These are phyloP conservation scores for Temnothorax ravouxi DNA, from an alignment of 2,888 invertebrate genomes.

Conservation along the genomic window DNA sequence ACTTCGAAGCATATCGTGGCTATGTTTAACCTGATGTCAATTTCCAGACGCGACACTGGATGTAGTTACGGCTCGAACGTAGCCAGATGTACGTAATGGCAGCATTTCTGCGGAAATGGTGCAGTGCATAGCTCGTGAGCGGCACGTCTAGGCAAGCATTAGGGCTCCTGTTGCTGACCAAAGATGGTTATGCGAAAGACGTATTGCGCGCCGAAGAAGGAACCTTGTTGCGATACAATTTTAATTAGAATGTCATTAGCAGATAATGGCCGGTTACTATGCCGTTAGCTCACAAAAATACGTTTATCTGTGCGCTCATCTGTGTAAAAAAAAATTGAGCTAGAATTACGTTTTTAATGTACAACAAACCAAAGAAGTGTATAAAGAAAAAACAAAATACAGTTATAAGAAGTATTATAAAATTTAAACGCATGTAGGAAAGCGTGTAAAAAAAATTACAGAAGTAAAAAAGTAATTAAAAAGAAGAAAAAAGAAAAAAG, in stretches of 20 bases:
- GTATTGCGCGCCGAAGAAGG: constrained; percentile 57
- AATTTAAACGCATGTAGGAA: neutral
- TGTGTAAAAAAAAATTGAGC: constrained; percentile 1
- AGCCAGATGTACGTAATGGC: constrained; percentile 72
- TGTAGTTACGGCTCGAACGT: constrained; percentile 56
- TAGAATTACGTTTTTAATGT: neutral
- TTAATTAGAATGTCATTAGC: constrained; percentile 47
- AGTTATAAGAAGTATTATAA: too few species aligned
- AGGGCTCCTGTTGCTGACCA: constrained; percentile 61
- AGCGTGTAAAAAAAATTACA: neutral
- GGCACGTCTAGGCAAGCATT: constrained; percentile 64
- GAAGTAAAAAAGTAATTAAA: neutral
- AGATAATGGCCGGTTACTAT: neutral
- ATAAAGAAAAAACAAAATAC: neutral
- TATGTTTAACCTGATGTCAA: constrained; percentile 71
- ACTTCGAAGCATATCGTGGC: constrained; percentile 41
- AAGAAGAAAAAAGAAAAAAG: neutral
- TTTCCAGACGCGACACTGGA: constrained; percentile 62
- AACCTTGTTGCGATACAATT: constrained; percentile 26
- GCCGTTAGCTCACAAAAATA: neutral
- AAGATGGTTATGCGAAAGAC: constrained; percentile 57
- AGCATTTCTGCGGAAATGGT: constrained; percentile 69
- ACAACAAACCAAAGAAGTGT: neutral
- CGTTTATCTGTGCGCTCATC: neutral
- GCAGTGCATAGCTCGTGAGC: constrained; percentile 50